Conservation (phyloP, 2,888 invertebrate species). For the Oscheius myriophilus region DNA sequence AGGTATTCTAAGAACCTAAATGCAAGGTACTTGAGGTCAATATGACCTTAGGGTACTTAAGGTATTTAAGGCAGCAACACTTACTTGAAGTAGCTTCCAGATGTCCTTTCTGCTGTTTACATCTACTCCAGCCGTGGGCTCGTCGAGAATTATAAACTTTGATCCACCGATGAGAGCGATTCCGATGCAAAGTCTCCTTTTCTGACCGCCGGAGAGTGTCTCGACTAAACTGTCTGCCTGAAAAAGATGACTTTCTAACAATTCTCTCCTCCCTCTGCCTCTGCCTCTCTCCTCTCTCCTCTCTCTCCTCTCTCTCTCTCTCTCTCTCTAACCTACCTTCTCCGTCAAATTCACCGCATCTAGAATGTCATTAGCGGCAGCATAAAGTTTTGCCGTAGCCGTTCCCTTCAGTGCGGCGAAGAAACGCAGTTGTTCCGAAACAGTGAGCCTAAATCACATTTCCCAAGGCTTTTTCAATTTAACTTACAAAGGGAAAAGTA, state of each 20-base stretch:
- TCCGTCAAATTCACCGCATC: conserved; percentile 77
- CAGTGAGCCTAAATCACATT: conserved; percentile 75
- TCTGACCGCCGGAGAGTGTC: conserved; percentile 80
- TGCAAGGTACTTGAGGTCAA: too few relatives aligned
- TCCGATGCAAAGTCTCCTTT: conserved; percentile 87
- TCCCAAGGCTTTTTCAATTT: neutral
- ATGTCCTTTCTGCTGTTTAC: conserved; percentile 83
- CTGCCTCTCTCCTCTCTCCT: too few relatives aligned
- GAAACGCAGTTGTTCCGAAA: conserved; percentile 81
- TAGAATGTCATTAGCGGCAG: conserved; percentile 74
- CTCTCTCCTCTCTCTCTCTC: too few relatives aligned
- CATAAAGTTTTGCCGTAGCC: conserved; percentile 77
- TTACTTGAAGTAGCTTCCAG: conserved; percentile 80
- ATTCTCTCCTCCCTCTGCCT: too few relatives aligned
- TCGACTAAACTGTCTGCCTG: conserved; percentile 2
- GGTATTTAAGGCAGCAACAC: too few relatives aligned
- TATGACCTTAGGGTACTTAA: too few relatives aligned
- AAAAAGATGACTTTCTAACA: too few relatives aligned
- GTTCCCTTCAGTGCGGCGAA: conserved; percentile 73
- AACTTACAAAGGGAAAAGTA: conserved; percentile 77
- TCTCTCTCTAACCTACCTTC: conserved; percentile 73
- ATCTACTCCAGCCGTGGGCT: conserved; percentile 76
- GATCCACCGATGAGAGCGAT: conserved; percentile 85
- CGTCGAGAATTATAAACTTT: conserved; percentile 70
- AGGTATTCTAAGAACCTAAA: too few relatives aligned